Percentiles rank a stretch among this genome's conserved stretches.
Conservation (phyloP, 2,888 invertebrate genomes). For the Aphrophora alni region DNA sequence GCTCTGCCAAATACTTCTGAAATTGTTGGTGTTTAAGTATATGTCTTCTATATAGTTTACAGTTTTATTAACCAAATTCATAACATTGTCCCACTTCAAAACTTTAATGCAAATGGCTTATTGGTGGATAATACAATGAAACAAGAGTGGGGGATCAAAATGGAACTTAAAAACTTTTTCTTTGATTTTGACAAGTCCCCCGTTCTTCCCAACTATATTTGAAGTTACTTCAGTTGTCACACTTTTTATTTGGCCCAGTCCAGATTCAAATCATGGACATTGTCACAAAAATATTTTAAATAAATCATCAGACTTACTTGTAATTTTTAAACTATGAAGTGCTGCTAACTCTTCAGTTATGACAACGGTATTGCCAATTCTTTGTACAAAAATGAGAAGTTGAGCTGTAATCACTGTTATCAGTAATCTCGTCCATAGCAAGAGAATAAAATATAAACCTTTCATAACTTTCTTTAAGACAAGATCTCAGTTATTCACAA, state of each 20-base stretch:
- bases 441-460: not conserved
- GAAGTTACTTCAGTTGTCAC: not conserved
- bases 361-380: not conserved
- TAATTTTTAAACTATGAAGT: not conserved
- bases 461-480: too few relatives aligned
- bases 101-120: conserved; percentile 2
- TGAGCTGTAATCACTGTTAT: not conserved
- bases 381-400: not conserved
- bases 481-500: too few relatives aligned
- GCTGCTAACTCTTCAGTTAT: not conserved
- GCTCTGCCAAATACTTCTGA: not conserved
- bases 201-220: not conserved
- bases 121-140: not conserved
- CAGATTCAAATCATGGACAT: not conserved
- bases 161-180: not conserved
- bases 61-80: not conserved
- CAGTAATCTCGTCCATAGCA: not conserved
- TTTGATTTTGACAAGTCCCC: not conserved
- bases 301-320: not conserved
- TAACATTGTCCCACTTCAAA: conserved; percentile 2
- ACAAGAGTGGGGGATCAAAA: not conserved
- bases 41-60: not conserved
- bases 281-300: not conserved
- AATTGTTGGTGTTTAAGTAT: not conserved
- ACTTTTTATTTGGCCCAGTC: not conserved